These are phyloP conservation scores for Chloroceryle amazona DNA, from an alignment of 2,797 vertebrate species.

Conservation along the genomic window DNA sequence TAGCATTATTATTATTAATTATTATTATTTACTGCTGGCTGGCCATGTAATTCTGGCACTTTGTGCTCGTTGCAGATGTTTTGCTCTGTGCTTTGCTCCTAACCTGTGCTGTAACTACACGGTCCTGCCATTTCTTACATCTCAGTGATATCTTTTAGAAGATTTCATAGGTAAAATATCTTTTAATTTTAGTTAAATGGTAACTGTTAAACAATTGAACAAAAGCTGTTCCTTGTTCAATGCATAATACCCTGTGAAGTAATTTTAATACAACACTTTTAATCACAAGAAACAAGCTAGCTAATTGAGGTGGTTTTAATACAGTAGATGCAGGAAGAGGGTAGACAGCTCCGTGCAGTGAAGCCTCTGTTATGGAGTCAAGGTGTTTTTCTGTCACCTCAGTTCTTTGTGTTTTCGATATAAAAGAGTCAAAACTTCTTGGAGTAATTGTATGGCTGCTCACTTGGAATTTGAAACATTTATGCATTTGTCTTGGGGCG, in stretches of 20 bases:
- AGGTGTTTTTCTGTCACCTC: neutral
- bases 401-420: neutral
- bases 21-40: neutral
- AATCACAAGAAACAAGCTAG: neutral
- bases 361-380: neutral
- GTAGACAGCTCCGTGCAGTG: neutral
- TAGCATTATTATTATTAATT: no score
- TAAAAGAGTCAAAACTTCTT: neutral
- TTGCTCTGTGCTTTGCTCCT: neutral
- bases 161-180: neutral
- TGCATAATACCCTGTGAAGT: neutral
- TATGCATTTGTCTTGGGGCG: neutral
- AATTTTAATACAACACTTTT: neutral
- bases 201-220: neutral
- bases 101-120: neutral
- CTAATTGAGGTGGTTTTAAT: neutral
- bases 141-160: neutral
- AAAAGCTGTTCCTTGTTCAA: neutral
- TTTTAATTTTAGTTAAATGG: neutral
- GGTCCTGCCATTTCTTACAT: neutral
- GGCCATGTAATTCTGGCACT: neutral
- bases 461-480: neutral
- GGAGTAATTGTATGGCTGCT: neutral
- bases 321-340: neutral
- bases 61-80: neutral